Evolutionary conservation across 2,797 vertebrate species (phyloP).

Genomic region (Propithecus perrieri): DNA sequence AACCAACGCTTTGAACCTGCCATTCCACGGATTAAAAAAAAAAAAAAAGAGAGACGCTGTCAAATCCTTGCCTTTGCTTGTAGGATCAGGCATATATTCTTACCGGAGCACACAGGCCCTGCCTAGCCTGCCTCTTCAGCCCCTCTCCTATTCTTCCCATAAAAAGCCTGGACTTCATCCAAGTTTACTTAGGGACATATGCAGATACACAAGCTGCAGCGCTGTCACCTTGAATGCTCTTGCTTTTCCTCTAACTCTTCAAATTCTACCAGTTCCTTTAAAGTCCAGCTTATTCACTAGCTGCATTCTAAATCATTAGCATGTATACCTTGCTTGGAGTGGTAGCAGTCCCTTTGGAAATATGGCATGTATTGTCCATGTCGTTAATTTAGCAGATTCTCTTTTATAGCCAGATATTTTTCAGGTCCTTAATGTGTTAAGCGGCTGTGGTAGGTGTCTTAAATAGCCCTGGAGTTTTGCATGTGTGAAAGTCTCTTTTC

Average conservation of each 20-base stretch:
- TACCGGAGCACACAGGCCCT: not conserved
- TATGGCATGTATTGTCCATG: not conserved
- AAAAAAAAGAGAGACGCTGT: not conserved
- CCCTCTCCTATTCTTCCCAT: not conserved
- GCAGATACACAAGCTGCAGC: not conserved
- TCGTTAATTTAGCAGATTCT: not conserved
- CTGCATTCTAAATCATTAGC: not conserved
- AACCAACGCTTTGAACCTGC: not conserved
- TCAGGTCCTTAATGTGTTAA: not conserved
- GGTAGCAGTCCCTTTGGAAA: not conserved
- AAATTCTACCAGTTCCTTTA: not conserved
- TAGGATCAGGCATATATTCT: too few relatives aligned
- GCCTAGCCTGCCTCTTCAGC: not conserved
- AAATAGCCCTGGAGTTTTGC: not conserved
- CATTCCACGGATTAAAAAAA: not conserved
- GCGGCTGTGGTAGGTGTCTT: accelerated
- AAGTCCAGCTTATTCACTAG: not conserved
- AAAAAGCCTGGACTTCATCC: not conserved
- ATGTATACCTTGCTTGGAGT: too few relatives aligned
- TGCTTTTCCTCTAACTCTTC: not conserved
- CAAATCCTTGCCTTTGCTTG: not conserved
- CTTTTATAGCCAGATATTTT: not conserved
- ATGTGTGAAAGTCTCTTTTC: not conserved
- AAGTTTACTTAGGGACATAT: too few relatives aligned
- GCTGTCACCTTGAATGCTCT: not conserved